A percentile compares a stretch with the other conserved stretches of the same genome.
Conservation (phyloP, 2,888 invertebrate genomes). For the Pheosia gnoma region DNA sequence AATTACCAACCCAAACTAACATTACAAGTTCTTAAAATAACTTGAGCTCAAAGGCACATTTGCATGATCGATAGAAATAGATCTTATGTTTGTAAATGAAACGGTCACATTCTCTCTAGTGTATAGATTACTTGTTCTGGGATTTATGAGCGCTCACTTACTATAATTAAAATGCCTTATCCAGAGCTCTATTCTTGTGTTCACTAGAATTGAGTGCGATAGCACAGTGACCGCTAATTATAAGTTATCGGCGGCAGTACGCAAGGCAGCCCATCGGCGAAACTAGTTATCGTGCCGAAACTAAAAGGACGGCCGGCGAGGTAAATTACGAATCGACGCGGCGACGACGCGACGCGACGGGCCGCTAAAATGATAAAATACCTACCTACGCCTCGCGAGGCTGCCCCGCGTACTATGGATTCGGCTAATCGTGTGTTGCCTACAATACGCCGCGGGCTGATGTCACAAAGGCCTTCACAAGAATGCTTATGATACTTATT, state of each 20-base stretch:
- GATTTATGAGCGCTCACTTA: neutral
- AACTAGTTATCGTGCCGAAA: slow-evolving; percentile 33
- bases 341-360: slow-evolving; percentile 7
- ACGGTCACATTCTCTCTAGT: neutral
- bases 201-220: slow-evolving; percentile 1
- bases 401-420: slow-evolving; percentile 28
- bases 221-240: slow-evolving; percentile 13
- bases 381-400: slow-evolving; percentile 20
- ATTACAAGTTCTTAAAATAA: slow-evolving; percentile 1
- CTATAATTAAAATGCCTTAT: neutral
- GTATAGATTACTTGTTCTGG: neutral
- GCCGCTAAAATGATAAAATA: slow-evolving; percentile 29
- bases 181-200: slow-evolving; percentile 6
- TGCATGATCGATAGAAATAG: neutral
- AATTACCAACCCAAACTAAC: neutral
- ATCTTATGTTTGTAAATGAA: neutral
- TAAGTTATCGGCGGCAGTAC: slow-evolving; percentile 22
- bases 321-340: slow-evolving; percentile 29
- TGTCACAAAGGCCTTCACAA: slow-evolving; percentile 37
- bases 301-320: slow-evolving; percentile 25
- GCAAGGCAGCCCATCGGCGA: slow-evolving; percentile 19
- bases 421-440: slow-evolving; percentile 33
- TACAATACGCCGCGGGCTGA: slow-evolving; percentile 23
- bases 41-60: neutral
- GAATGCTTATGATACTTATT: slow-evolving; percentile 25